Base-by-base conservation (phyloP, 1,140 invertebrate species). In the Tetramorium parvispinum region DNA sequence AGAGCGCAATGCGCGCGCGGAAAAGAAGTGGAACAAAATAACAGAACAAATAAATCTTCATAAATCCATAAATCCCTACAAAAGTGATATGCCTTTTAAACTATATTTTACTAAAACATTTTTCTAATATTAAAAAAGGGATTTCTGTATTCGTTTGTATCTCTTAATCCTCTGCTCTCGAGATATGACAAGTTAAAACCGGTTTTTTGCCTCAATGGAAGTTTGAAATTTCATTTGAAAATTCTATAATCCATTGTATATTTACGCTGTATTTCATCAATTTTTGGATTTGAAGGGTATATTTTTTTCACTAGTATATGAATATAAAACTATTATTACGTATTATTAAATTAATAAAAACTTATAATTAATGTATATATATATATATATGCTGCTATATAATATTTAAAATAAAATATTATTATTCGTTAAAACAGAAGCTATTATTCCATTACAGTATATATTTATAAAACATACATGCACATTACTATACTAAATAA, bases 111-210 rank as follows among this genome's bases (percentile, higher is more conserved):
- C 79, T 82, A 75, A 46, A 75, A 32, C 13, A 46, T 73, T 59
- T 83, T 73, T 83, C 43, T 37, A 46, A 53, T 82, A 83, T 75
- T 59, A 73, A 46, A 75, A 83, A 46, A 37, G 53, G 18, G 53
- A 83, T 75, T 83, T 73, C 18, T 59, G 37, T 57, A 71, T 83
- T 70, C 32, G 68, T 75, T 83, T 83, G 79, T 73, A 59, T 59
- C 66, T 46, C 18, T 83, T 83, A 83, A 83, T 75, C 79, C 66
- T 21, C 4, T 18, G 18, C 24, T 59, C 8, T 59, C 55, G 68
- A 32, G 40, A 55, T 24, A 46, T 75, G 68, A 83, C 79, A 83
- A 75, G 79, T 49, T 83, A 83, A 83, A 83, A 55, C 68, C 68
- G 37, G 53, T 83, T 83, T 83, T 75, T 55, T 27, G 27, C 40